These are phyloP conservation scores for Ophion ventricosus DNA, from an alignment of 2,888 invertebrate species.

Conservation along the genomic window DNA sequence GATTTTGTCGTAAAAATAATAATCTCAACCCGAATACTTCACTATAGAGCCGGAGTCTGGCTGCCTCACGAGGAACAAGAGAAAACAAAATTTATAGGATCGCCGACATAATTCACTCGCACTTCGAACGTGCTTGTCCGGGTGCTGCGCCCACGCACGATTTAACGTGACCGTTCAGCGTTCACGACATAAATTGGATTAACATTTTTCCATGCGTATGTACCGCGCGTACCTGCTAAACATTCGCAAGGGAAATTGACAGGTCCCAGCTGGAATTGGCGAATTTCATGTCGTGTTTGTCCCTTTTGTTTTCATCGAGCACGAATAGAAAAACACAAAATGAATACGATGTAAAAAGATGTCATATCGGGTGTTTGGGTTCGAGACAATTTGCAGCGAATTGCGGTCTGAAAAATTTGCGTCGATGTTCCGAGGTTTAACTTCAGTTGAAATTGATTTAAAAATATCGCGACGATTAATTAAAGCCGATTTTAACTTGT, in stretches of 20 bases:
- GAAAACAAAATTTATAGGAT: conserved; percentile 32
- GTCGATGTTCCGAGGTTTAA: background rate
- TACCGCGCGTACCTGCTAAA: background rate
- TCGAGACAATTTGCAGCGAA: background rate
- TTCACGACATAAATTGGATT: background rate
- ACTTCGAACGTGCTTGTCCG: background rate
- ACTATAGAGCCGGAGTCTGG: background rate
- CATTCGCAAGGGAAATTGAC: background rate
- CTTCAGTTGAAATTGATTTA: no score
- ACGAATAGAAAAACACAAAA: background rate
- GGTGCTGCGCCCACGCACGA: conserved; percentile 5
- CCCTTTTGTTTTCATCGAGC: background rate
- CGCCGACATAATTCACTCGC: conserved; percentile 1
- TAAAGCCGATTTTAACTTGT: no score
- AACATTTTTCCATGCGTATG: background rate
- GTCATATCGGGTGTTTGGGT: background rate
- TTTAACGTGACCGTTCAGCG: background rate
- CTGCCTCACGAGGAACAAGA: conserved; percentile 13
- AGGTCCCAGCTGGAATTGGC: background rate
- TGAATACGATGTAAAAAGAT: background rate
- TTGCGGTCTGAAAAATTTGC: background rate
- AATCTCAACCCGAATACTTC: conserved; percentile 25
- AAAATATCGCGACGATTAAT: no score
- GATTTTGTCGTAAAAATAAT: conserved; percentile 54
- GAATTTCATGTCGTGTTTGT: background rate